Evolutionary conservation across 2,797 vertebrate species (phyloP).

Genomic region (Varecia variegata): DNA sequence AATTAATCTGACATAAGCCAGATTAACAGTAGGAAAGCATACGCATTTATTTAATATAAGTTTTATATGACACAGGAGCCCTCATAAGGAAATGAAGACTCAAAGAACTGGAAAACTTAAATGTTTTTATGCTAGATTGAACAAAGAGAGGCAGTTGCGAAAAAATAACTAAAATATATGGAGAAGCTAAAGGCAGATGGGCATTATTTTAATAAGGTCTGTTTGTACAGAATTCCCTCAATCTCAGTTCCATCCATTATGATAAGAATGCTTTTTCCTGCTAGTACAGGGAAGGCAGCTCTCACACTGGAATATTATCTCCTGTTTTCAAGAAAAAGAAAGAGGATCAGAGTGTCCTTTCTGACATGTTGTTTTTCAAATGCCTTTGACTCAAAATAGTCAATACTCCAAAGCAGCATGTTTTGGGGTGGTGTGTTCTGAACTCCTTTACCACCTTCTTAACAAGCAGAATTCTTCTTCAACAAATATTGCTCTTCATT

Average conservation of each 20-base stretch:
- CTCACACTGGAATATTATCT: neutral
- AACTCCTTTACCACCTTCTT: neutral
- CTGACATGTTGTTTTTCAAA: neutral
- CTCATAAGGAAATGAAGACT: neutral
- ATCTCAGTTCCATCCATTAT: neutral
- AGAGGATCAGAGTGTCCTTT: neutral
- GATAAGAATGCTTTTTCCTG: neutral
- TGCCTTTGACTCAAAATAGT: neutral
- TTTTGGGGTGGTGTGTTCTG: neutral
- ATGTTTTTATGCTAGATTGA: neutral
- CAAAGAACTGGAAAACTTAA: neutral
- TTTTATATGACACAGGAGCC: neutral
- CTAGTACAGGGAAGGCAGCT: neutral
- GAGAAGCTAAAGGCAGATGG: neutral
- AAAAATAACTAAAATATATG: neutral
- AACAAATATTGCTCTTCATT: neutral
- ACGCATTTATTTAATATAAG: neutral
- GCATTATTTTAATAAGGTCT: neutral
- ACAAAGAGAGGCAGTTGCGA: neutral
- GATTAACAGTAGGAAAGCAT: neutral
- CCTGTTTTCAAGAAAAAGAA: neutral
- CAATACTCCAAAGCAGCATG: fast-evolving
- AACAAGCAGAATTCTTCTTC: neutral
- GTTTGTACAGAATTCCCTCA: neutral
- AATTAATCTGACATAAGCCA: neutral